These are phyloP conservation scores for Strigops habroptila DNA, from an alignment of 2,113 vertebrate species.

Conservation along the genomic window DNA sequence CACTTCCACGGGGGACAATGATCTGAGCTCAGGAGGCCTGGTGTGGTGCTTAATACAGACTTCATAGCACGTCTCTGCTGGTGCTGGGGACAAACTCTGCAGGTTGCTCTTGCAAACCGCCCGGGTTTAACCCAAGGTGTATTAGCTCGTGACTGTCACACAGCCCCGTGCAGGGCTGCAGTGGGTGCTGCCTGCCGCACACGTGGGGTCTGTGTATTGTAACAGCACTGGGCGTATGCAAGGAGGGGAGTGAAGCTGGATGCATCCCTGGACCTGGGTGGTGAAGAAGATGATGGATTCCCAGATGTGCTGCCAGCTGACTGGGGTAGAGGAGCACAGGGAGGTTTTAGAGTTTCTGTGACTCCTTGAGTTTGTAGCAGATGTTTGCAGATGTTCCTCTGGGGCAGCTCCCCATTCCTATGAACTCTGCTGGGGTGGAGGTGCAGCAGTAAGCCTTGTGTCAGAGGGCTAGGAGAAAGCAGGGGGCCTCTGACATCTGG, in stretches of 20 bases:
- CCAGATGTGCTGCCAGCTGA: neutral
- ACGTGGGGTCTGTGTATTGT: accelerated
- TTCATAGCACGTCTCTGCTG: neutral
- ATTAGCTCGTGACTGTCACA: neutral
- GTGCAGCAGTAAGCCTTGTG: neutral
- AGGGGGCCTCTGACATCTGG: neutral
- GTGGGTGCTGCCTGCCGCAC: neutral
- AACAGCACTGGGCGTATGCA: neutral
- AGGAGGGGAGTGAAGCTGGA: neutral
- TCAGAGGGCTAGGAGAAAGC: neutral
- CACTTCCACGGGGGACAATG: conserved; percentile 68
- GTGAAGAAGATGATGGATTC: neutral
- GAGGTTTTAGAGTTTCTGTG: neutral
- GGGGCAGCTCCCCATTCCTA: neutral
- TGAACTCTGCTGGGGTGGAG: neutral
- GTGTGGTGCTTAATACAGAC: neutral
- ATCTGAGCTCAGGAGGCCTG: neutral
- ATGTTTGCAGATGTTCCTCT: neutral
- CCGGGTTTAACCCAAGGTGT: neutral
- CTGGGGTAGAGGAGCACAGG: neutral
- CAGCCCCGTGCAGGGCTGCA: neutral
- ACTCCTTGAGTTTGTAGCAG: neutral
- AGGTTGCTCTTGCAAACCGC: neutral
- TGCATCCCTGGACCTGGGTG: neutral
- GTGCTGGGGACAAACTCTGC: neutral